Evolutionary conservation across 2,113 vertebrate species (phyloP).

Genomic region (Sarotherodon lohbergeri): DNA sequence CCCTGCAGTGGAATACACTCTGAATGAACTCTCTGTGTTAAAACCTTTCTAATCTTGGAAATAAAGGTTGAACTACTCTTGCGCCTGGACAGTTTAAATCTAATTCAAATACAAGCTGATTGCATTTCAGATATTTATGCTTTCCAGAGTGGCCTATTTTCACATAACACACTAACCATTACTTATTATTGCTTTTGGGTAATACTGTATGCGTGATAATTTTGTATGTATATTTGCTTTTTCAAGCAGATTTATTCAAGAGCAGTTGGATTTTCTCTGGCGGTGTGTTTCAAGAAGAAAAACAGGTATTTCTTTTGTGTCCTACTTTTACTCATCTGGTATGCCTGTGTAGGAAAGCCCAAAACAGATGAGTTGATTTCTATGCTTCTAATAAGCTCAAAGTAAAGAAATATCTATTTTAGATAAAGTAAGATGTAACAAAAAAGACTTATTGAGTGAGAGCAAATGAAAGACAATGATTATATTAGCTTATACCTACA

Average conservation of each 20-base stretch:
- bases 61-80: slow-evolving; percentile 15
- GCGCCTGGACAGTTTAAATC: slow-evolving; percentile 3
- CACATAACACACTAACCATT: background rate
- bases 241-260: background rate
- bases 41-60: slow-evolving; percentile 34
- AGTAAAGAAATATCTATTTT: background rate
- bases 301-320: background rate
- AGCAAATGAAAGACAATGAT: background rate
- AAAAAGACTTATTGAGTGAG: background rate
- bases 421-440: background rate
- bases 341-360: background rate
- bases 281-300: background rate
- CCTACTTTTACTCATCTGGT: background rate
- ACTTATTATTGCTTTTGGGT: background rate
- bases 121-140: background rate
- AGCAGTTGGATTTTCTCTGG: background rate
- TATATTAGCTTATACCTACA: background rate
- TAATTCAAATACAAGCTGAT: background rate
- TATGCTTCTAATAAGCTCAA: background rate
- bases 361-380: background rate
- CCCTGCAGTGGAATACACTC: slow-evolving; percentile 63
- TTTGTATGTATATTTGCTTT: background rate
- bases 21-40: slow-evolving; percentile 54
- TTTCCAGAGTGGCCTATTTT: background rate
- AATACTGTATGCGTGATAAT: background rate